A percentile compares a stretch with the other conserved stretches of the same genome.
Evolutionary conservation across 2,113 vertebrate genomes (phyloP).

Genomic region (Paracanthobrama guichenoti): DNA sequence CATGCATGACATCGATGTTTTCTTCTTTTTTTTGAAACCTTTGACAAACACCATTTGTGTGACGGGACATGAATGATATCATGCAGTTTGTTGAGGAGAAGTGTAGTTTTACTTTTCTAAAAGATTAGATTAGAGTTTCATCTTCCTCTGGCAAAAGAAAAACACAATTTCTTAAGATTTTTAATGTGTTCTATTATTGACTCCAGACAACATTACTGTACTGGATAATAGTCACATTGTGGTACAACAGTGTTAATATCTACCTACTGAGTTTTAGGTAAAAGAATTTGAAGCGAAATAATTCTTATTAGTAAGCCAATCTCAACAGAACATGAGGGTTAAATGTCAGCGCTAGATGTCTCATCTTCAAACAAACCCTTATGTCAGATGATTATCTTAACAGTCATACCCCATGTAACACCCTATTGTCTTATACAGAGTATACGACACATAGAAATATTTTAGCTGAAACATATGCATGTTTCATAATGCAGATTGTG

Average conservation of each 20-base stretch:
- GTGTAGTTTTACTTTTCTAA: background rate
- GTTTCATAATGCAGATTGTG: conserved; percentile 12
- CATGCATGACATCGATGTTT: background rate
- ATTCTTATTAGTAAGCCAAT: background rate
- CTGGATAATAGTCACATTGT: background rate
- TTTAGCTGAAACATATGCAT: conserved; percentile 29
- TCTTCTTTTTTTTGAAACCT: background rate
- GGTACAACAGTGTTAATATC: background rate
- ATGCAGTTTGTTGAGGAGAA: background rate
- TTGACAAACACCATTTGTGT: background rate
- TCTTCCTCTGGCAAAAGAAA: background rate
- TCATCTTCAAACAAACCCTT: conserved; percentile 1
- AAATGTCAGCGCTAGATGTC: background rate
- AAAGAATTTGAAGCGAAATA: background rate
- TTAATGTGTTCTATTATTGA: background rate
- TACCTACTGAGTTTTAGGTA: background rate
- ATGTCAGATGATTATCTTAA: background rate
- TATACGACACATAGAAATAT: background rate
- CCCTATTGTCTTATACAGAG: conserved; percentile 27
- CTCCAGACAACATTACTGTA: background rate
- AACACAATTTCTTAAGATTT: background rate
- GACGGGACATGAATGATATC: background rate
- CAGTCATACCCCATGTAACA: conserved; percentile 17
- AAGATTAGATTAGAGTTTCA: background rate
- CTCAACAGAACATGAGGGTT: conserved; percentile 23